These are phyloP conservation scores for Myzus persicae DNA, from an alignment of 1,140 invertebrate species.

Conservation along the genomic window DNA sequence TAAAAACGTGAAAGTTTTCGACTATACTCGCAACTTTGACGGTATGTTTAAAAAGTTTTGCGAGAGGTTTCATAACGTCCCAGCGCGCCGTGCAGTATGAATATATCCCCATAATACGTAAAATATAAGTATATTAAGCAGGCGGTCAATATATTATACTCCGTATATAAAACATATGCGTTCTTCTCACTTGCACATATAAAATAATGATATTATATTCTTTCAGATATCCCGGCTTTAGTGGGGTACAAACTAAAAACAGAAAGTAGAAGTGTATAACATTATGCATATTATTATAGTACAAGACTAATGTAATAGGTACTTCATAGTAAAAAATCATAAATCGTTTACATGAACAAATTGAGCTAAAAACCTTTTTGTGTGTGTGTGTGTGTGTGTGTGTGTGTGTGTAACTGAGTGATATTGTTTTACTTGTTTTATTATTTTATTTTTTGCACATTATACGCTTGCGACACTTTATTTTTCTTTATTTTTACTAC, in stretches of 20 bases:
- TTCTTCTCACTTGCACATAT: too few relatives aligned
- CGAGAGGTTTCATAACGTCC: background rate
- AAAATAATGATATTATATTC: background rate
- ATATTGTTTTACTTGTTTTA: background rate
- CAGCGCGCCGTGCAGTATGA: background rate
- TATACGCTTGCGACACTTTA: background rate
- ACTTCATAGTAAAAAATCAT: background rate
- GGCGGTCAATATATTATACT: background rate
- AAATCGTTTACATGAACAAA: background rate
- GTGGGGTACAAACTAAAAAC: background rate
- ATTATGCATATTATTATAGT: background rate
- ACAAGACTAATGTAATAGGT: background rate
- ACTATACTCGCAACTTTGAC: background rate
- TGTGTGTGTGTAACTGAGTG: background rate
- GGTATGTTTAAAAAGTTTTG: slow-evolving; percentile 15
- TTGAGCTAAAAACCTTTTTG: background rate
- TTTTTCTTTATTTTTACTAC: background rate
- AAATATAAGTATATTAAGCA: background rate
- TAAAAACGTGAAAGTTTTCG: background rate
- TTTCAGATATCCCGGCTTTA: background rate
- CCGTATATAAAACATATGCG: background rate
- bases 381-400: fast-evolving
- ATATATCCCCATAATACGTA: background rate
- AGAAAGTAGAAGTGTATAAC: background rate
- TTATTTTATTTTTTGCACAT: background rate